A percentile compares a stretch with the other conserved stretches of the same genome.
phyloP scores from a whole-genome alignment of 2,888 invertebrate species.

The Cryptus viduatorius region DNA sequence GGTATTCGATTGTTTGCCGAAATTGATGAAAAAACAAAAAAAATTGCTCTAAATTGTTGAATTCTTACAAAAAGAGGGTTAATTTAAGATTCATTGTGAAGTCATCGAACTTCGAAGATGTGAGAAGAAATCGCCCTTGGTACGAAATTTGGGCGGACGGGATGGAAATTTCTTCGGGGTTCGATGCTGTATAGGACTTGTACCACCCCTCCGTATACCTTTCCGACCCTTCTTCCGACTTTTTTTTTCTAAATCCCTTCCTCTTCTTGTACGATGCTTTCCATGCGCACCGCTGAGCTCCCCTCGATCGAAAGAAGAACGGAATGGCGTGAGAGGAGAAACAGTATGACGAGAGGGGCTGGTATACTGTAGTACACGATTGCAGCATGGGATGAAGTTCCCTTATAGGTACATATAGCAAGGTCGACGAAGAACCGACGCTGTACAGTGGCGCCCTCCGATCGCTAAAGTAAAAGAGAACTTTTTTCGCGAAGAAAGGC shows the following conservation, averaged over 20 bases:
- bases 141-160: slow-evolving; percentile 20
- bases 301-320: slow-evolving; percentile 42
- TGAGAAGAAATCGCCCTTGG: background rate
- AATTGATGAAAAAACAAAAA: background rate
- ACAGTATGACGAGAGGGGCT: slow-evolving; percentile 51
- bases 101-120: slow-evolving; percentile 5
- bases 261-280: slow-evolving; percentile 21
- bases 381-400: slow-evolving; percentile 49
- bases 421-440: slow-evolving; percentile 66
- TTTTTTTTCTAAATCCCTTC: slow-evolving; percentile 21
- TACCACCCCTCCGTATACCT: slow-evolving; percentile 50
- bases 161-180: slow-evolving; percentile 36
- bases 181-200: slow-evolving; percentile 20
- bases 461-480: slow-evolving; percentile 51
- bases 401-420: slow-evolving; percentile 35
- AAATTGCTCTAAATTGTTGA: background rate
- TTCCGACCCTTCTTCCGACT: slow-evolving; percentile 48
- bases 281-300: slow-evolving; percentile 46
- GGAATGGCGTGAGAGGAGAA: slow-evolving; percentile 64
- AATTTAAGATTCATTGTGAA: background rate
- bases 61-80: background rate
- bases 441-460: slow-evolving; percentile 81
- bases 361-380: slow-evolving; percentile 22
- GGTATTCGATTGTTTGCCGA: too few relatives aligned
- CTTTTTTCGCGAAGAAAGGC: slow-evolving; percentile 44